These are phyloP conservation scores for Rhagonycha lutea DNA, from an alignment of 2,888 invertebrate species.

Conservation along the genomic window DNA sequence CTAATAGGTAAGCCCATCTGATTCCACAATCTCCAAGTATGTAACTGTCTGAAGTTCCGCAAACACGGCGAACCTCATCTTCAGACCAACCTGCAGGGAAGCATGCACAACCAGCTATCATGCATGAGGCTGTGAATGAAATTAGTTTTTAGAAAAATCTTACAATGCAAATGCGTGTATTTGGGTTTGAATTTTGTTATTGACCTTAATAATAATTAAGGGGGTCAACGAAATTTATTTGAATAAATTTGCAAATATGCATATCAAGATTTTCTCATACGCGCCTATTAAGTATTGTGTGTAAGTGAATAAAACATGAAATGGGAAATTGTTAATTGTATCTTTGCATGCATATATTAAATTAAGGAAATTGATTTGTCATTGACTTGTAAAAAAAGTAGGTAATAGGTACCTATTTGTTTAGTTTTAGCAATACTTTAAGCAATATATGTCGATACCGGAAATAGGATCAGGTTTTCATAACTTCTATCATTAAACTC, in stretches of 20 bases:
- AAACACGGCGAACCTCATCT: slow-evolving; percentile 79
- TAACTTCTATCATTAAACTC: slow-evolving; percentile 49
- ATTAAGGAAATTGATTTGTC: neutral
- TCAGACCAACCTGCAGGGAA: slow-evolving; percentile 94
- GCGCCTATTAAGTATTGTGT: neutral
- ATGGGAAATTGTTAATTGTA: neutral
- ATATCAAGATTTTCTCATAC: neutral
- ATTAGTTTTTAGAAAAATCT: neutral
- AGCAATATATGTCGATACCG: neutral
- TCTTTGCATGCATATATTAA: neutral
- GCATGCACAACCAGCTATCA: slow-evolving; percentile 85
- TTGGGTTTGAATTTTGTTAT: neutral
- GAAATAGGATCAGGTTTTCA: neutral
- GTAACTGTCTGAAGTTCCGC: slow-evolving; percentile 82
- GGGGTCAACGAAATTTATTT: neutral
- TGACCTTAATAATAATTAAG: neutral
- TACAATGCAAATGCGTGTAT: neutral
- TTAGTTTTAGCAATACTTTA: neutral
- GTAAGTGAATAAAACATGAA: neutral
- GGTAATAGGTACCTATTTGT: neutral
- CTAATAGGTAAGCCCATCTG: slow-evolving; percentile 92
- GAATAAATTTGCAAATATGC: neutral
- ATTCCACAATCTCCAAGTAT: slow-evolving; percentile 83
- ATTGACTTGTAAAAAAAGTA: neutral
- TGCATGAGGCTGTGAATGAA: slow-evolving; percentile 73